Percentiles rank a stretch among this genome's conserved stretches.
Conservation (phyloP, 2,797 vertebrate species). For the Poeciliopsis presidionis region DNA sequence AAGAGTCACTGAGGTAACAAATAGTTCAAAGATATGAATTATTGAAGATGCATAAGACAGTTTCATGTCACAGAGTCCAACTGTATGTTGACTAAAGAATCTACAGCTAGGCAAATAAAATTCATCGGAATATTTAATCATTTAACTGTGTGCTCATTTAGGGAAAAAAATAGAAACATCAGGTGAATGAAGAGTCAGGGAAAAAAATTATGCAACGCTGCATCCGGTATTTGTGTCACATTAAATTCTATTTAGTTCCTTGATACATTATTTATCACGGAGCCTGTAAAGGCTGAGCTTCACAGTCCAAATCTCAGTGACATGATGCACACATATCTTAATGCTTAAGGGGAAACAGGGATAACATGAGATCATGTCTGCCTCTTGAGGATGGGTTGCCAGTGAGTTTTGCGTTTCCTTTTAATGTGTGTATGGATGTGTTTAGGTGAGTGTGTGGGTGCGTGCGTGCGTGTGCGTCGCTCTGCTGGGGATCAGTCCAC, state of each 20-base stretch:
- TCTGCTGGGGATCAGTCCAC: slow-evolving; percentile 69
- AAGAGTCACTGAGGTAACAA: slow-evolving; percentile 59
- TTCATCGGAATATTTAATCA: slow-evolving; percentile 32
- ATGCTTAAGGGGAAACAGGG: slow-evolving; percentile 73
- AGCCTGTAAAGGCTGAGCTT: slow-evolving; percentile 64
- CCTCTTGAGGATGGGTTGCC: slow-evolving; percentile 64
- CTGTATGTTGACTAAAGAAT: slow-evolving; percentile 8
- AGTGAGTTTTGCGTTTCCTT: slow-evolving; percentile 65
- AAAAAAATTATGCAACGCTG: slow-evolving; percentile 43
- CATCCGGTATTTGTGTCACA: slow-evolving; percentile 64
- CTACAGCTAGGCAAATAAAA: slow-evolving; percentile 12
- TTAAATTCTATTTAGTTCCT: slow-evolving; percentile 62
- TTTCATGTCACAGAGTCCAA: slow-evolving; percentile 27
- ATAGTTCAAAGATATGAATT: slow-evolving; percentile 53
- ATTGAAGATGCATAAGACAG: slow-evolving; percentile 29
- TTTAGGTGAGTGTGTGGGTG: slow-evolving; percentile 32
- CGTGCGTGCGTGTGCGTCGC: slow-evolving; percentile 44
- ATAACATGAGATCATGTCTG: slow-evolving; percentile 79
- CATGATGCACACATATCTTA: slow-evolving; percentile 67
- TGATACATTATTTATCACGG: slow-evolving; percentile 80
- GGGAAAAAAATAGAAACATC: slow-evolving; percentile 32
- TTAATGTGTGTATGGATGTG: slow-evolving; percentile 42
- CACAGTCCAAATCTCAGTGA: slow-evolving; percentile 60
- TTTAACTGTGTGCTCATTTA: slow-evolving; percentile 20
- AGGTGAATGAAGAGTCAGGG: slow-evolving; percentile 30